A percentile compares a stretch with the other conserved stretches of the same genome.
phyloP scores from a whole-genome alignment of 1,140 invertebrate species.

The Matsumurasca onukii region DNA sequence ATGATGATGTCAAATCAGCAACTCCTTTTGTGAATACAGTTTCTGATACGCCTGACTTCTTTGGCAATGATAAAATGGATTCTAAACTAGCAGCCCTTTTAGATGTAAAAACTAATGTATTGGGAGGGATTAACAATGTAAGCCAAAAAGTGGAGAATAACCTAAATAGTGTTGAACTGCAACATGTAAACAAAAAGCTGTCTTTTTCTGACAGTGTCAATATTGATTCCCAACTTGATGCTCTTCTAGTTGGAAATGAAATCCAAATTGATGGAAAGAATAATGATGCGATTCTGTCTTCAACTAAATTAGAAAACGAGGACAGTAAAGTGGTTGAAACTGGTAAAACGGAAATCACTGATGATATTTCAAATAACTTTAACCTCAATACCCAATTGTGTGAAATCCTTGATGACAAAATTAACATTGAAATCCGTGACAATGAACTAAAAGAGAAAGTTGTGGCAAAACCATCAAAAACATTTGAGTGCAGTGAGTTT shows the following conservation, averaged over 20 bases:
- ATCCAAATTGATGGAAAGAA: background rate
- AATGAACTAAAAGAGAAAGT: background rate
- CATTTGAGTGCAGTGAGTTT: constrained; percentile 15
- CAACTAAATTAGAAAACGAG: too few relatives aligned
- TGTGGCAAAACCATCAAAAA: background rate
- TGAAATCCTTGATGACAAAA: constrained; percentile 17
- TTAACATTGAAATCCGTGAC: background rate
- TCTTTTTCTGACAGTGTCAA: background rate
- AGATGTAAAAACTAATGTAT: background rate
- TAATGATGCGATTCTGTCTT: too few relatives aligned
- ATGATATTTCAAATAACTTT: constrained; percentile 29
- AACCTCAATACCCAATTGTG: constrained; percentile 16
- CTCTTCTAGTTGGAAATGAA: background rate
- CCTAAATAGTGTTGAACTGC: background rate
- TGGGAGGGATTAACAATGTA: background rate
- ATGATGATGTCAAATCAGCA: background rate
- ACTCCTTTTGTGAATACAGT: background rate
- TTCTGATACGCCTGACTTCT: background rate
- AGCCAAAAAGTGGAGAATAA: background rate
- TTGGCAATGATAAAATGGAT: background rate
- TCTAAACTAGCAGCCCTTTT: background rate
- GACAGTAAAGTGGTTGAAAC: too few relatives aligned
- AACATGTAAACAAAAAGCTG: background rate
- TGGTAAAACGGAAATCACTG: too few relatives aligned
- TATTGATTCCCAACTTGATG: background rate